These are phyloP conservation scores for Staurois parvus DNA, from an alignment of 2,797 vertebrate genomes.

Conservation along the genomic window DNA sequence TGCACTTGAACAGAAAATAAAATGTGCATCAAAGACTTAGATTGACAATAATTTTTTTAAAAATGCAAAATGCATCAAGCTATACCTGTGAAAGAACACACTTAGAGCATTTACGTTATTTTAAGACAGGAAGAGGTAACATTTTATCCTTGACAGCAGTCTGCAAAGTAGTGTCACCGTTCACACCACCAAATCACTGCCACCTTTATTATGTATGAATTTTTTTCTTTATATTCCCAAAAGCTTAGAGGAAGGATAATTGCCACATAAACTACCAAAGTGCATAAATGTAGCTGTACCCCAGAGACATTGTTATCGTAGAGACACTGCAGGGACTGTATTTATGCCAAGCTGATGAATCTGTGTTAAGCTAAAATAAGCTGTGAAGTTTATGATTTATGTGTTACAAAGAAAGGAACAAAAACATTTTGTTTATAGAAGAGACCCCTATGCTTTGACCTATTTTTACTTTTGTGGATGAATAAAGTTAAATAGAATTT, in stretches of 20 bases:
- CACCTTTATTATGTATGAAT: conserved; percentile 3
- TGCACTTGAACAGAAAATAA: not conserved
- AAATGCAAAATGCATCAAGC: conserved; percentile 1
- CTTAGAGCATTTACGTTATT: conserved; percentile 24
- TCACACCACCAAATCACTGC: not conserved
- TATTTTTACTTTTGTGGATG: not conserved
- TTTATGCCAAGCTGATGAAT: conserved; percentile 15
- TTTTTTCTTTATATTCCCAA: conserved; percentile 18
- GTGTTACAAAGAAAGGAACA: not conserved
- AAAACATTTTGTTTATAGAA: not conserved
- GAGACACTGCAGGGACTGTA: not conserved
- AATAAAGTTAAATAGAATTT: no score
- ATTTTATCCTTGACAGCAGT: conserved; percentile 14
- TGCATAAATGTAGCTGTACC: conserved; percentile 36
- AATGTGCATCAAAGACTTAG: conserved; percentile 7
- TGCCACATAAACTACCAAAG: conserved; percentile 45
- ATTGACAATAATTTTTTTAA: conserved; percentile 25
- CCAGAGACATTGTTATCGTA: conserved; percentile 35
- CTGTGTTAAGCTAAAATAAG: conserved; percentile 33
- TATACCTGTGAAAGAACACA: not conserved
- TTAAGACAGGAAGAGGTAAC: not conserved
- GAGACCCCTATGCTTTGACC: not conserved
- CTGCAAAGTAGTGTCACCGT: not conserved
- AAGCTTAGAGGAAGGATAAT: conserved; percentile 18
- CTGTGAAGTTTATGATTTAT: conserved; percentile 24